Conservation (phyloP, 2,113 vertebrate genomes). For the Rhombomys opimus region DNA sequence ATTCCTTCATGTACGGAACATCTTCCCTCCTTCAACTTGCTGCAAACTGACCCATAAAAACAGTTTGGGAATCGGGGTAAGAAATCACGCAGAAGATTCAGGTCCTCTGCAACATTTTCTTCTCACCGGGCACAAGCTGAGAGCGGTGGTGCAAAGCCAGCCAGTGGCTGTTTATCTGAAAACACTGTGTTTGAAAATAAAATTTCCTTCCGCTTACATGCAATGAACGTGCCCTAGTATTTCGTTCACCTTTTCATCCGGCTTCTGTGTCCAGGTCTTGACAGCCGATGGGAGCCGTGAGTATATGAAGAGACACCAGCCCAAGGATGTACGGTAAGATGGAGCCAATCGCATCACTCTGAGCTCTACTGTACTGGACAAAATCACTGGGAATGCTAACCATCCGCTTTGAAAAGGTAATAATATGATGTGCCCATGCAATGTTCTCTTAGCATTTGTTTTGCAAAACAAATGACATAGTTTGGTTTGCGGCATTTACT, state of each 20-base stretch:
- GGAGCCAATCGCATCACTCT: neutral
- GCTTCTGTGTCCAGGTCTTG: neutral
- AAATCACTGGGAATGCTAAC: neutral
- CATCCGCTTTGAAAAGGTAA: neutral
- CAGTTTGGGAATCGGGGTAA: slow-evolving; percentile 19
- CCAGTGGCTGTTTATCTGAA: slow-evolving; percentile 38
- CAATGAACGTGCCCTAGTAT: slow-evolving; percentile 13
- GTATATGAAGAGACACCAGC: slow-evolving; percentile 20
- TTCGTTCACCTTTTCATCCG: slow-evolving; percentile 67
- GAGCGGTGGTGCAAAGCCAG: neutral
- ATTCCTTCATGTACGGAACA: neutral
- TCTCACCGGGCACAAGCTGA: neutral
- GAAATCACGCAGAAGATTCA: slow-evolving; percentile 52
- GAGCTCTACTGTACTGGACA: neutral
- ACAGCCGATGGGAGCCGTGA: slow-evolving; percentile 46
- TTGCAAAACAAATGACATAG: slow-evolving; percentile 39
- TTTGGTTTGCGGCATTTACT: slow-evolving; percentile 38
- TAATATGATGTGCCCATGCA: neutral
- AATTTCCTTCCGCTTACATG: neutral
- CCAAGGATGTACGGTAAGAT: neutral
- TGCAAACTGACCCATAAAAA: slow-evolving; percentile 44
- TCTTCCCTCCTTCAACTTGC: slow-evolving; percentile 20
- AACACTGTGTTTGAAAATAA: slow-evolving; percentile 32
- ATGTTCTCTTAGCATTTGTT: slow-evolving; percentile 28
- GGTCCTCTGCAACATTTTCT: slow-evolving; percentile 23